Evolutionary conservation across 2,113 vertebrate species (phyloP).

Genomic region (Phaethornis superciliosus): DNA sequence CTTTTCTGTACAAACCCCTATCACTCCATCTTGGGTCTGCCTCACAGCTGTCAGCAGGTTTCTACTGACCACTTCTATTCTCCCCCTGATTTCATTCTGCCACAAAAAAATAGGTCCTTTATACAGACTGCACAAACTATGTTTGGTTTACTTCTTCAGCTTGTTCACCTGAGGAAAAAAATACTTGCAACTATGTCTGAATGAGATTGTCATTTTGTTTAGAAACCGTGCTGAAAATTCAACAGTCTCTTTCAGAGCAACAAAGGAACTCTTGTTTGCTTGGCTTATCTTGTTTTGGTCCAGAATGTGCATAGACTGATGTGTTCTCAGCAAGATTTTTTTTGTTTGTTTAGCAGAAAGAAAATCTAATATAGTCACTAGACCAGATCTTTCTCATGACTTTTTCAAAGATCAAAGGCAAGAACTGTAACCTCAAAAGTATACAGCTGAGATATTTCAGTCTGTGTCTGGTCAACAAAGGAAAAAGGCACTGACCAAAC

Average conservation of each 20-base stretch:
- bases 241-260: constrained; percentile 53
- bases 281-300: constrained; percentile 73
- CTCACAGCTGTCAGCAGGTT: constrained; percentile 74
- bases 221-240: constrained; percentile 58
- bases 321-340: constrained; percentile 75
- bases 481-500: constrained; percentile 61
- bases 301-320: constrained; percentile 69
- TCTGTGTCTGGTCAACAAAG: constrained; percentile 61
- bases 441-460: constrained; percentile 57
- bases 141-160: constrained; percentile 30
- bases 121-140: background rate
- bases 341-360: constrained; percentile 73
- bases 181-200: constrained; percentile 59
- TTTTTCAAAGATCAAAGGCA: constrained; percentile 81
- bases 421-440: constrained; percentile 68
- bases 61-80: constrained; percentile 55
- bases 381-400: constrained; percentile 68
- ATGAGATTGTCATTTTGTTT: constrained; percentile 62
- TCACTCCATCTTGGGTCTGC: constrained; percentile 76
- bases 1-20: constrained; percentile 69
- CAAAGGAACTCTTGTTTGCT: constrained; percentile 79
- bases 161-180: constrained; percentile 51
- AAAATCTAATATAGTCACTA: constrained; percentile 69
- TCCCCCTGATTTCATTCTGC: constrained; percentile 57
- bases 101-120: constrained; percentile 42